Conservation (phyloP, 1,140 invertebrate genomes). For the Neodiprion lecontei region DNA sequence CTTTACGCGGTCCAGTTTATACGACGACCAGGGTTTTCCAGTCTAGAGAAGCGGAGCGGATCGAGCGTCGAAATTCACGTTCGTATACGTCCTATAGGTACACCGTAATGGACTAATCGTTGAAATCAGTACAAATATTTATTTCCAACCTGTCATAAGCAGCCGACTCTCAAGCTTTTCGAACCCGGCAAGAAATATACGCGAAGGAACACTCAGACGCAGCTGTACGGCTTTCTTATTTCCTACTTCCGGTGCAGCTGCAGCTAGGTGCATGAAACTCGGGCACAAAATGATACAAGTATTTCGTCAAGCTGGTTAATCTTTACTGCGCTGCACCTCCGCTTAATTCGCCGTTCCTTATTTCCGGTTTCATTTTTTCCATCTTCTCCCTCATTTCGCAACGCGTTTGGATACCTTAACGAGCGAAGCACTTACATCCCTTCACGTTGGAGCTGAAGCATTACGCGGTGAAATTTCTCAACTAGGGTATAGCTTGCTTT, state of each 20-base stretch:
- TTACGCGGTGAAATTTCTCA: no score
- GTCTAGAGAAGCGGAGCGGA: no score
- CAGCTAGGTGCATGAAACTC: neutral
- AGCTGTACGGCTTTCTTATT: neutral
- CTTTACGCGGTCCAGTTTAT: no score
- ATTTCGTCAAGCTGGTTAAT: neutral
- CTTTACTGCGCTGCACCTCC: neutral
- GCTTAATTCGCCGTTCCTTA: neutral
- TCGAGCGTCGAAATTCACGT: no score
- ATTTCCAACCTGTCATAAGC: slow-evolving; percentile 42
- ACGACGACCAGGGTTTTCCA: no score
- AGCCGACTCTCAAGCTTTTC: slow-evolving; percentile 19
- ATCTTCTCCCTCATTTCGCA: no score
- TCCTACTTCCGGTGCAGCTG: neutral
- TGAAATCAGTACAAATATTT: slow-evolving; percentile 49
- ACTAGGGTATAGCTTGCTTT: no score
- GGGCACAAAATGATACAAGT: neutral
- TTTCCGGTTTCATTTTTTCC: neutral
- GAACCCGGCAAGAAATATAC: neutral
- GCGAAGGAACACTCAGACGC: neutral
- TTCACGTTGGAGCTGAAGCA: no score
- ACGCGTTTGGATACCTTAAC: no score
- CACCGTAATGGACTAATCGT: slow-evolving; percentile 42
- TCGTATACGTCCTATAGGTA: no score
- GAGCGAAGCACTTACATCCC: no score